Conservation (phyloP, 2,113 vertebrate species). For the Crotalus tigris region DNA sequence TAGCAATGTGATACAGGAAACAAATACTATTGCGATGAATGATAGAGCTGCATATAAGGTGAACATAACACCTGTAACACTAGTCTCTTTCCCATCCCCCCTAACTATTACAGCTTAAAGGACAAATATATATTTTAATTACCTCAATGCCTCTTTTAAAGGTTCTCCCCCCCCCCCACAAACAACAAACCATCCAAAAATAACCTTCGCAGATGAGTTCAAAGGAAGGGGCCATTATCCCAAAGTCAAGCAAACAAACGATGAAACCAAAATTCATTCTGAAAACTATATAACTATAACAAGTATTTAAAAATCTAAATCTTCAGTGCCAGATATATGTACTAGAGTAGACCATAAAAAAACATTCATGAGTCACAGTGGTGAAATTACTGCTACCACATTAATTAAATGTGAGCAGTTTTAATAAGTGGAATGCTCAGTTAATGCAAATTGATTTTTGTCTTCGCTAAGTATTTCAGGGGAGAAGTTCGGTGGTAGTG, state of each 20-base stretch:
- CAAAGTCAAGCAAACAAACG: not conserved
- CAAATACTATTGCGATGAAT: too few species aligned
- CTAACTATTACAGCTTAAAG: not conserved
- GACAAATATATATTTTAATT: not conserved
- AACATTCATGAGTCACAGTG: conserved; percentile 30
- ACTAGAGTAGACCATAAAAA: conserved; percentile 12
- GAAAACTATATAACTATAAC: not conserved
- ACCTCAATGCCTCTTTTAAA: not conserved
- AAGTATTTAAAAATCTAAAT: conserved; percentile 33
- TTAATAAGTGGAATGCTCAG: conserved; percentile 1
- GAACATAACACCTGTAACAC: too few species aligned
- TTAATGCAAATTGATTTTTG: conserved; percentile 1
- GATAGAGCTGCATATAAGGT: too few species aligned
- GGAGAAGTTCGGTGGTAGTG: too few species aligned
- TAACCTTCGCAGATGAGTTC: not conserved
- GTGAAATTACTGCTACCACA: conserved; percentile 39
- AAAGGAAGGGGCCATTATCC: not conserved
- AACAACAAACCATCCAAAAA: not conserved
- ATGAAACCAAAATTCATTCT: conserved; percentile 5
- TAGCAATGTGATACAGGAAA: too few species aligned
- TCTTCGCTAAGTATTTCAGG: not conserved
- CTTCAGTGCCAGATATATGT: conserved; percentile 27
- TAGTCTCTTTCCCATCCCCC: not conserved
- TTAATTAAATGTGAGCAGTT: conserved; percentile 25
- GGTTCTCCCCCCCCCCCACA: not conserved